Evolutionary conservation across 35 echinoderm and acorn worm species (phyloP).

Genomic region (Hemicentrotus pulcherrimus): DNA sequence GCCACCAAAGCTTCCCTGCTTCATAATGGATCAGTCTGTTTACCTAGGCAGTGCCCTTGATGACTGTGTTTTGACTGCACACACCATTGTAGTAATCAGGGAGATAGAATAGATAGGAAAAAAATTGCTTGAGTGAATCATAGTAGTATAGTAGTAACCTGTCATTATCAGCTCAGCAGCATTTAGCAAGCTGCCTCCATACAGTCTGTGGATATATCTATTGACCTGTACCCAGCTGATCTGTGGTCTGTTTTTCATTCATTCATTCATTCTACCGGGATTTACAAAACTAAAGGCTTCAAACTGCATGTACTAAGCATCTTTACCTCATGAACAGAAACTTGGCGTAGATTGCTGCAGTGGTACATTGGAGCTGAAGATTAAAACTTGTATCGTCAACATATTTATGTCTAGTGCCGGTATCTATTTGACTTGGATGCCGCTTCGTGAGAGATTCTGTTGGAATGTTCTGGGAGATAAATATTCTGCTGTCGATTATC

Average conservation of each 20-base stretch:
- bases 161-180: conserved; percentile 14
- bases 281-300: neutral
- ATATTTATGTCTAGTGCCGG: neutral
- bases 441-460: neutral
- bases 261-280: neutral
- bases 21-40: conserved; percentile 28
- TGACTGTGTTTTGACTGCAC: conserved; percentile 45
- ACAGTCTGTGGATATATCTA: conserved; percentile 30
- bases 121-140: conserved; percentile 31
- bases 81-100: conserved; percentile 37
- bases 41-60: conserved; percentile 41
- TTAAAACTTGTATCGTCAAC: neutral
- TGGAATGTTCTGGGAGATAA: conserved; percentile 45
- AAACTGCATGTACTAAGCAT: neutral
- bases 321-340: neutral
- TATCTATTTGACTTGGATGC: neutral
- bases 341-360: neutral
- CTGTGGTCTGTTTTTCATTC: neutral
- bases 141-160: conserved; percentile 37
- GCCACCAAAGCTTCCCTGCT: neutral
- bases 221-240: conserved; percentile 40
- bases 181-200: conserved; percentile 23
- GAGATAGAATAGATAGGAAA: conserved; percentile 6
- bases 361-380: neutral
- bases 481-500: neutral